phyloP scores from a whole-genome alignment of 2,888 invertebrate species.

The Gandaritis pyraliata region DNA sequence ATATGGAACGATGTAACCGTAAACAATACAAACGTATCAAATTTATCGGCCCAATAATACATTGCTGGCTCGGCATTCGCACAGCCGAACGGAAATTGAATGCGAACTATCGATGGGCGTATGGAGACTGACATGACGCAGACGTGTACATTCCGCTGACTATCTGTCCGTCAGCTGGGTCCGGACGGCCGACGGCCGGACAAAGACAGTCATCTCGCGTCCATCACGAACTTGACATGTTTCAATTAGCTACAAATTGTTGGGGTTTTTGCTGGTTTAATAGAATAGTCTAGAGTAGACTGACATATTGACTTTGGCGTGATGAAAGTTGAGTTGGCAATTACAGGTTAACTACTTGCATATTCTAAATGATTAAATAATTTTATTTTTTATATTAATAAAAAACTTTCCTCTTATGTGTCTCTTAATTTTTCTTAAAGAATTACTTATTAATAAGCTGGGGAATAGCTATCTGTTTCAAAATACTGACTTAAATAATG shows the following conservation, averaged over 20 bases:
- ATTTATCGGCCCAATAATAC: conserved; percentile 57
- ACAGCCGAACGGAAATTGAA: conserved; percentile 71
- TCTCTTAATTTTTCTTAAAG: no score
- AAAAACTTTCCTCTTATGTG: no score
- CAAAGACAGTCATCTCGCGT: conserved; percentile 69
- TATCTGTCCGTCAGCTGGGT: conserved; percentile 58
- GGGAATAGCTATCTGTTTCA: no score
- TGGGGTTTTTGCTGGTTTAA: conserved; percentile 28
- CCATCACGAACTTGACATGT: conserved; percentile 62
- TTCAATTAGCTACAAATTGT: conserved; percentile 51
- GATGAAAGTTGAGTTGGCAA: not conserved
- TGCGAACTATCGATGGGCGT: conserved; percentile 59
- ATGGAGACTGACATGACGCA: conserved; percentile 49
- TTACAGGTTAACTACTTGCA: no score
- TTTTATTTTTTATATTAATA: no score
- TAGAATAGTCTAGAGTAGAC: conserved; percentile 3
- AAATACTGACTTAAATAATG: no score
- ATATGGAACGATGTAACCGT: conserved; percentile 15
- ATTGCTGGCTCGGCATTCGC: conserved; percentile 53
- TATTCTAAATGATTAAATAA: no score
- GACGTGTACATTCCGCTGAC: conserved; percentile 54
- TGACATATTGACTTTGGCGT: conserved; percentile 7
- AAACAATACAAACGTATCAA: conserved; percentile 45
- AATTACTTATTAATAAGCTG: no score
- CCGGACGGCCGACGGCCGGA: conserved; percentile 36